Evolutionary conservation across 2,113 vertebrate genomes (phyloP).

Genomic region (Oncorhynchus tshawytscha): DNA sequence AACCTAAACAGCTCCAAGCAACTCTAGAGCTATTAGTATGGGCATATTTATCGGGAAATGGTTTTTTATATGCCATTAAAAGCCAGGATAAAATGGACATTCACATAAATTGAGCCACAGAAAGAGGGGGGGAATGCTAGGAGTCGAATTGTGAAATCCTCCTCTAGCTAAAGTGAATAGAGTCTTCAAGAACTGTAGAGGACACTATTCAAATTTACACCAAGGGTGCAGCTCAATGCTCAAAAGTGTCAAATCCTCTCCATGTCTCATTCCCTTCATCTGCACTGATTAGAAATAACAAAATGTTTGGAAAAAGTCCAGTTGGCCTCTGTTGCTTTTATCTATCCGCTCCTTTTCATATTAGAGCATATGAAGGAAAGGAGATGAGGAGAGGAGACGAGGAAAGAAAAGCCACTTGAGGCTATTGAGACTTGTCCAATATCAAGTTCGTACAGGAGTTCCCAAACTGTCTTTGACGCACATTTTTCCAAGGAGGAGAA

Average conservation of each 20-base stretch:
- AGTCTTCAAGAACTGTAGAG: too few species aligned
- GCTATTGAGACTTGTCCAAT: not conserved
- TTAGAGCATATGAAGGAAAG: too few species aligned
- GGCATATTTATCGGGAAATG: conserved; percentile 51
- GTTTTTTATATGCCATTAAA: conserved; percentile 56
- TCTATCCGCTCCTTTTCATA: too few species aligned
- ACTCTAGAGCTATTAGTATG: conserved; percentile 54
- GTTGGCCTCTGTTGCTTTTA: too few species aligned
- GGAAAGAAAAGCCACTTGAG: not conserved
- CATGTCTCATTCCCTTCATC: too few species aligned
- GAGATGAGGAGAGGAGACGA: not conserved
- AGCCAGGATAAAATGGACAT: conserved; percentile 51
- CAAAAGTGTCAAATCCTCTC: too few species aligned
- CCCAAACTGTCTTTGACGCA: not conserved
- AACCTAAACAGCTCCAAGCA: conserved; percentile 53
- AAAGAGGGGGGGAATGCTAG: not conserved
- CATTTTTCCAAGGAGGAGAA: not conserved
- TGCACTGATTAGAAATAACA: too few species aligned
- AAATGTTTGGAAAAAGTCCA: too few species aligned
- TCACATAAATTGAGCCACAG: conserved; percentile 51
- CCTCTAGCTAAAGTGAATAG: too few species aligned
- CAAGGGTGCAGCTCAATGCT: too few species aligned
- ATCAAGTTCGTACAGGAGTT: not conserved
- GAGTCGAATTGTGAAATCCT: not conserved
- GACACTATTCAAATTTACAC: too few species aligned